Percentiles rank a stretch among this genome's conserved stretches.
Conservation (phyloP, 1,140 invertebrate species). For the Euborellia annulipes region DNA sequence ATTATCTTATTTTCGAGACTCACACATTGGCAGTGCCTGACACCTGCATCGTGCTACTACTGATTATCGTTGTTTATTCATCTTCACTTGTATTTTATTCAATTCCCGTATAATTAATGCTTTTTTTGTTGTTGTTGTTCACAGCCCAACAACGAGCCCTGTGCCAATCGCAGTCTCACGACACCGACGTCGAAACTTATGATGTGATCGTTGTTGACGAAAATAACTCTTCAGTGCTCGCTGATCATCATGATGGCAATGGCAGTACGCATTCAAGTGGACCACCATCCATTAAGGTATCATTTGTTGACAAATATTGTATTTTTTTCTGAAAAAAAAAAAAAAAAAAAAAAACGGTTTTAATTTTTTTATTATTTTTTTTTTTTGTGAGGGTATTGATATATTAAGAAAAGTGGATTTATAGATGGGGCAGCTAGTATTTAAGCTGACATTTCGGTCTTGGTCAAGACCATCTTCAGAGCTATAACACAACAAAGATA, state of each 20-base stretch:
- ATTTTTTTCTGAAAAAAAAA: slow-evolving; percentile 20
- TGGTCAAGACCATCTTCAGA: too few relatives aligned
- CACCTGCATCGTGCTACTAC: too few relatives aligned
- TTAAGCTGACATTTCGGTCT: too few relatives aligned
- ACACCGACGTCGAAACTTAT: slow-evolving; percentile 47
- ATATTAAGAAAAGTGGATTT: too few relatives aligned
- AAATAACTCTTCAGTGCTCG: slow-evolving; percentile 64
- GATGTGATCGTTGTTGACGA: slow-evolving; percentile 82
- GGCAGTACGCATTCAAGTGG: slow-evolving; percentile 39
- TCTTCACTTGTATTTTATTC: too few relatives aligned
- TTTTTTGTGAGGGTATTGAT: too few relatives aligned
- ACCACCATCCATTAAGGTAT: slow-evolving; percentile 70
- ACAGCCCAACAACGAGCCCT: slow-evolving; percentile 11
- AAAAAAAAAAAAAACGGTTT: not conserved
- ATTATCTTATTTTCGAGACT: too few relatives aligned
- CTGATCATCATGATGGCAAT: slow-evolving; percentile 42
- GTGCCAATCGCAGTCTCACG: slow-evolving; percentile 28
- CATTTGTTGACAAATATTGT: slow-evolving; percentile 10
- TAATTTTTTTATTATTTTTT: not conserved
- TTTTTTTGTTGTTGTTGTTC: slow-evolving; percentile 10
- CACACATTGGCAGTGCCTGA: too few relatives aligned
- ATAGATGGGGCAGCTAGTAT: too few relatives aligned
- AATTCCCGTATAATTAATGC: slow-evolving; percentile 3
- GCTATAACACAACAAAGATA: too few relatives aligned
- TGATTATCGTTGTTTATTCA: too few relatives aligned